These are phyloP conservation scores for Mustela nigripes DNA, from an alignment of 2,113 vertebrate species.

Conservation along the genomic window DNA sequence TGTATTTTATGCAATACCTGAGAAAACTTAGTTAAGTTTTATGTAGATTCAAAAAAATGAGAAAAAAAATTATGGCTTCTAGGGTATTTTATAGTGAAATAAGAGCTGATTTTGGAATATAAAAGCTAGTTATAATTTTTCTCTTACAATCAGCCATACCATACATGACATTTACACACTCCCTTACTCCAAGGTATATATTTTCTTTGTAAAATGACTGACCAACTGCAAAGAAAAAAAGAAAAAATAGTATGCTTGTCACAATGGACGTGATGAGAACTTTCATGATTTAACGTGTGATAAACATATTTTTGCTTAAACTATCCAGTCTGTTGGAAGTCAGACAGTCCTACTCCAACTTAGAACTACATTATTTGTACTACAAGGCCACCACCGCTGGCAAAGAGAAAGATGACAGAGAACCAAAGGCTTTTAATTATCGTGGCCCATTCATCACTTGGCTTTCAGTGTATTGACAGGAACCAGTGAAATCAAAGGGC, in stretches of 20 bases:
- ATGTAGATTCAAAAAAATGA: not conserved
- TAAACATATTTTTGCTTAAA: not conserved
- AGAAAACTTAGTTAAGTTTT: not conserved
- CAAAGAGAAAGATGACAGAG: not conserved
- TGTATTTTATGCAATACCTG: not conserved
- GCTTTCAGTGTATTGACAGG: not conserved
- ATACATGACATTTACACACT: not conserved
- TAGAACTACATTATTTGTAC: not conserved
- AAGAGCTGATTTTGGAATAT: not conserved
- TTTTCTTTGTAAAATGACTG: not conserved
- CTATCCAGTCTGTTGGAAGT: not conserved
- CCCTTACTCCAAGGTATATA: not conserved
- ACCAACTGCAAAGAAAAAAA: not conserved
- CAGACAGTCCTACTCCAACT: not conserved
- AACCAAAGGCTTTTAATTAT: not conserved
- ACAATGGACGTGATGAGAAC: not conserved
- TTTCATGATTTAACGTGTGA: not conserved
- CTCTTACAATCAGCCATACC: not conserved
- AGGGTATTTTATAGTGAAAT: not conserved
- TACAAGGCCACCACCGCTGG: not conserved
- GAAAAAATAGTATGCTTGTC: not conserved
- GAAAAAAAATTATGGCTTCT: not conserved
- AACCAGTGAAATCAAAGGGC: not conserved
- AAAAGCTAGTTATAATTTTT: not conserved
- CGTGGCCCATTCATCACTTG: not conserved